These are phyloP conservation scores for Spheniscus mendiculus DNA, from an alignment of 2,113 vertebrate genomes.

Conservation along the genomic window DNA sequence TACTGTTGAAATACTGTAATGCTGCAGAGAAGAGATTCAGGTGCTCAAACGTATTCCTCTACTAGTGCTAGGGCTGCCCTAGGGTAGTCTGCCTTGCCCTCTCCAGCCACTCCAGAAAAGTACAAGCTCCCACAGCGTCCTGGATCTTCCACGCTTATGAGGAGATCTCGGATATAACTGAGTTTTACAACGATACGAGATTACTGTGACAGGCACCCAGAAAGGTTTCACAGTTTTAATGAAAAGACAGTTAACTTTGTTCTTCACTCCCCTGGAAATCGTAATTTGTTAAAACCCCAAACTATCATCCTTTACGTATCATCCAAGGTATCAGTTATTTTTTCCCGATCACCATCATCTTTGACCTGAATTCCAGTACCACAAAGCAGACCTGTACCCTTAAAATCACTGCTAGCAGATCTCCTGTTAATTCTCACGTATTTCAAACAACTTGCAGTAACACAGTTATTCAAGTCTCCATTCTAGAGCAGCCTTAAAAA, in stretches of 20 bases:
- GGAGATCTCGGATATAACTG: accelerated
- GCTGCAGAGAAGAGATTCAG: not conserved
- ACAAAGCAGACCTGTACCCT: not conserved
- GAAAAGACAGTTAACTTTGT: not conserved
- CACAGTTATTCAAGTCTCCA: not conserved
- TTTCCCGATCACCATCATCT: not conserved
- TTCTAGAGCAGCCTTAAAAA: not conserved
- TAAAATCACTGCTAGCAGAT: not conserved
- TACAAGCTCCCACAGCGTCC: not conserved
- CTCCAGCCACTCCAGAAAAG: not conserved
- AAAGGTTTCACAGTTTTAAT: not conserved
- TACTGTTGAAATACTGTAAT: not conserved
- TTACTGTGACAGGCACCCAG: not conserved
- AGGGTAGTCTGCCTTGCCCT: not conserved
- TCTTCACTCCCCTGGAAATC: not conserved
- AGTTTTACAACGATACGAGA: not conserved
- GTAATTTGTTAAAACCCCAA: not conserved
- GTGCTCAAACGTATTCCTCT: not conserved
- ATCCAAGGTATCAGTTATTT: not conserved
- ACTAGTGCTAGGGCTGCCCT: not conserved
- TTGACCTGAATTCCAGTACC: not conserved
- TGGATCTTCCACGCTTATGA: accelerated
- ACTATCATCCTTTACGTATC: not conserved
- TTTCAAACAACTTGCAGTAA: not conserved
- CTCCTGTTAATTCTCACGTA: not conserved